Base-by-base conservation (phyloP, 2,797 vertebrate genomes). In the Mionectes olivaceus region DNA sequence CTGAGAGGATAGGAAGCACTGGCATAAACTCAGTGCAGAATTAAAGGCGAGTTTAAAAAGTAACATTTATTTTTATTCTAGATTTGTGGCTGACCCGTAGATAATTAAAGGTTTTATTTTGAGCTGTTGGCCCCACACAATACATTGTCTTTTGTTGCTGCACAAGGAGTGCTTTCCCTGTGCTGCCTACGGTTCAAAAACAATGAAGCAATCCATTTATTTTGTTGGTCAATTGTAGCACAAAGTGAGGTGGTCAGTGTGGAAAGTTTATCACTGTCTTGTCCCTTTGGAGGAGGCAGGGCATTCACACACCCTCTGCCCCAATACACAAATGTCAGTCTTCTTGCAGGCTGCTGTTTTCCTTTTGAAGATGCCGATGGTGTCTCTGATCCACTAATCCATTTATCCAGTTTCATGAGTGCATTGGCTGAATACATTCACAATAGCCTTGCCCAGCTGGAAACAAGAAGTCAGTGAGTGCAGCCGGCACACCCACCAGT, bases 231-330 rank as follows among this genome's bases (percentile, higher is more conserved):
- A 98, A 98, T 98, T 98, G 96, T 95, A 95, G 93, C 96, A 96
- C 96, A 96, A 96, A 96, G 95, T 95, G 96, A 97, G 97, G 97
- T 97, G 98, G 98, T 97, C 96, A 96, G 97, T 97, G 97, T 98
- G 98, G 98, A 98, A 98, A 99, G 98, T 99, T 99, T 98, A 98
- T 99, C 98, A 98, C 98, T 98, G 98, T 98, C 98, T 98, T 98
- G 98, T 99, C 98, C 97, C 97, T 98, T 98, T 98, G 98, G 98
- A 98, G 97, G 97, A 98, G 97, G 98, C 98, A 97, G 97, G 97
- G 97, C 97, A 98, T 98, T 98, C 98, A 98, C 98, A 97, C 97
- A 97, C 97, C 98, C 97, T 97, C 97, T 98, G 98, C 97, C 97
- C 96, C 93, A 96, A 96, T 97, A 98, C 97, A 95, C 97, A 97